These are phyloP conservation scores for Nomada ferruginata DNA, from an alignment of 2,888 invertebrate species.

Conservation along the genomic window DNA sequence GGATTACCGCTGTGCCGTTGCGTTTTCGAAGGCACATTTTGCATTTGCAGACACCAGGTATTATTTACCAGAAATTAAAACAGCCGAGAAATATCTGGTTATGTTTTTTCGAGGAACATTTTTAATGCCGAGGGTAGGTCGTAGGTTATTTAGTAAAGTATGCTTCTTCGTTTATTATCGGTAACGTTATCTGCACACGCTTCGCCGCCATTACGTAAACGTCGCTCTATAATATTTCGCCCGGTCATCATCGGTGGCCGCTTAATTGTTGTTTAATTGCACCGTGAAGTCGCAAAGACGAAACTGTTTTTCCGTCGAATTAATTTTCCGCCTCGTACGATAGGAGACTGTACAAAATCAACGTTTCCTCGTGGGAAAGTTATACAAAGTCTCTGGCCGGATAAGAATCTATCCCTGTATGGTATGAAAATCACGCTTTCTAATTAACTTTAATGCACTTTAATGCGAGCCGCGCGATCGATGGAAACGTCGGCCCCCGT, in stretches of 20 bases:
- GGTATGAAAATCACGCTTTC: conserved; percentile 21
- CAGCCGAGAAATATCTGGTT: neutral
- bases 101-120: neutral
- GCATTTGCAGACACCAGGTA: neutral
- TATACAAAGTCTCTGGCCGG: neutral
- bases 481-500: conserved; percentile 15
- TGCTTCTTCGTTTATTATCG: neutral
- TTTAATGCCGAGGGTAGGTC: neutral
- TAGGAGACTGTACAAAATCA: too few species aligned
- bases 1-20: neutral
- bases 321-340: neutral
- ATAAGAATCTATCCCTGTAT: neutral
- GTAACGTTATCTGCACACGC: too few species aligned
- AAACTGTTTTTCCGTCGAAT: neutral
- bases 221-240: conserved; percentile 29
- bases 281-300: neutral
- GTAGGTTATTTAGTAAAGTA: neutral
- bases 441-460: conserved; percentile 19
- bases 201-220: conserved; percentile 11
- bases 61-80: neutral
- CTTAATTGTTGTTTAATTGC: conserved; percentile 44
- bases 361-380: neutral
- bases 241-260: conserved; percentile 23
- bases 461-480: conserved; percentile 4
- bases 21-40: neutral